A percentile compares a stretch with the other conserved stretches of the same genome.
Evolutionary conservation across 2,797 vertebrate species (phyloP).

Genomic region (Gobionotothen gibberifrons): DNA sequence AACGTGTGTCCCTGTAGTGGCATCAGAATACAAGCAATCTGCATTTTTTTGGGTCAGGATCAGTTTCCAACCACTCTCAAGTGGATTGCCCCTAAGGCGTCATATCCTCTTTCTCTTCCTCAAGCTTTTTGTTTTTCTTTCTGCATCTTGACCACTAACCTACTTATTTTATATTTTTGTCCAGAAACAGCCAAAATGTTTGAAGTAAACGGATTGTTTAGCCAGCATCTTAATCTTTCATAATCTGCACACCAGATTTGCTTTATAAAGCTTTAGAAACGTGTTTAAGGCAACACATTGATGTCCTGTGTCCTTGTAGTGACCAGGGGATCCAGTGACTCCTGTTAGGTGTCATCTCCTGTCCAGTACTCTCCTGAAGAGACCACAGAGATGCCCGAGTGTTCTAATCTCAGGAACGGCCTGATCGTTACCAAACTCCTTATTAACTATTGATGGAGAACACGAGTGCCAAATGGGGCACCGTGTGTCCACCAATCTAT

Average conservation of each 20-base stretch:
- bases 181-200: not conserved
- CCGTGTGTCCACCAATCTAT: slow-evolving; percentile 62
- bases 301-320: not conserved
- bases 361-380: slow-evolving; percentile 7
- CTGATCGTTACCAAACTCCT: slow-evolving; percentile 83
- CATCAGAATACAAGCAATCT: slow-evolving; percentile 74
- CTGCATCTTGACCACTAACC: not conserved
- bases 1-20: slow-evolving; percentile 49
- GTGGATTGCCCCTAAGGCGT: slow-evolving; percentile 67
- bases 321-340: slow-evolving; percentile 40
- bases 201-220: not conserved
- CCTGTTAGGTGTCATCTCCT: slow-evolving; percentile 30
- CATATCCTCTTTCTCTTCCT: slow-evolving; percentile 75
- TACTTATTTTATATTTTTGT: not conserved
- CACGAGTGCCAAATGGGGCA: slow-evolving; percentile 76
- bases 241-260: not conserved
- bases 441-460: slow-evolving; percentile 83
- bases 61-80: slow-evolving; percentile 76
- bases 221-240: not conserved
- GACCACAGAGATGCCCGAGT: slow-evolving; percentile 36
- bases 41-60: slow-evolving; percentile 73
- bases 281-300: not conserved
- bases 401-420: slow-evolving; percentile 73
- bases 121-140: slow-evolving; percentile 25
- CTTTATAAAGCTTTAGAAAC: slow-evolving; percentile 3